phyloP scores from a whole-genome alignment of 2,888 invertebrate species.

The Aporophyla nigra region DNA sequence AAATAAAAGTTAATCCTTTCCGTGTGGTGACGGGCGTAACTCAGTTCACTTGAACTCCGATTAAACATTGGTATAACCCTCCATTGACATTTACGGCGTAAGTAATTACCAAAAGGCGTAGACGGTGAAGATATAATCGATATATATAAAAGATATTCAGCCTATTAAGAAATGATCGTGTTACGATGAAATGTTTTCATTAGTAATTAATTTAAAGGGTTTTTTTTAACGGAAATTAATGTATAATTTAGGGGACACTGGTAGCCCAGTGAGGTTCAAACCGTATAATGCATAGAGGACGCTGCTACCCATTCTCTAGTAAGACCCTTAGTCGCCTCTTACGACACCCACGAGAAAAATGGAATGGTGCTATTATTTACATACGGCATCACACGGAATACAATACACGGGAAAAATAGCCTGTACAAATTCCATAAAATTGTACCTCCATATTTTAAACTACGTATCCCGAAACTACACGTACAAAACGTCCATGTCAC shows the following conservation, averaged over 20 bases:
- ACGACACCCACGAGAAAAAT: too few species aligned
- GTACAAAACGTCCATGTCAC: slow-evolving; percentile 1
- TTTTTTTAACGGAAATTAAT: neutral
- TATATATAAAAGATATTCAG: slow-evolving; percentile 3
- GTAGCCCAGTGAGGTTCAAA: too few species aligned
- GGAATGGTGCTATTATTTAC: too few species aligned
- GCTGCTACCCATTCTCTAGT: too few species aligned
- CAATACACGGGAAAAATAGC: too few species aligned
- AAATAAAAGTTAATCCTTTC: neutral
- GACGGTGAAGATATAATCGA: slow-evolving; percentile 27
- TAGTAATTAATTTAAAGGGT: slow-evolving; percentile 3
- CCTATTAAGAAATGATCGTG: slow-evolving; percentile 7
- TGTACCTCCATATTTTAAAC: neutral
- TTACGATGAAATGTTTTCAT: slow-evolving; percentile 2
- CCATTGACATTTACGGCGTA: slow-evolving; percentile 18
- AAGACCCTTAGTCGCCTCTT: too few species aligned
- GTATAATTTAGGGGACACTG: neutral
- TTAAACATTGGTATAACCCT: slow-evolving; percentile 11
- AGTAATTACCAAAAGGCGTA: slow-evolving; percentile 33
- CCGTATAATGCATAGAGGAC: too few species aligned
- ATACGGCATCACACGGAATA: too few species aligned
- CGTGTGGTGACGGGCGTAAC: too few species aligned
- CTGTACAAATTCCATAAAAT: too few species aligned
- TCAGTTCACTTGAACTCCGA: neutral
- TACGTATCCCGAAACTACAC: neutral